Evolutionary conservation across 1,140 invertebrate species (phyloP).

Genomic region (Drosophila funebris): DNA sequence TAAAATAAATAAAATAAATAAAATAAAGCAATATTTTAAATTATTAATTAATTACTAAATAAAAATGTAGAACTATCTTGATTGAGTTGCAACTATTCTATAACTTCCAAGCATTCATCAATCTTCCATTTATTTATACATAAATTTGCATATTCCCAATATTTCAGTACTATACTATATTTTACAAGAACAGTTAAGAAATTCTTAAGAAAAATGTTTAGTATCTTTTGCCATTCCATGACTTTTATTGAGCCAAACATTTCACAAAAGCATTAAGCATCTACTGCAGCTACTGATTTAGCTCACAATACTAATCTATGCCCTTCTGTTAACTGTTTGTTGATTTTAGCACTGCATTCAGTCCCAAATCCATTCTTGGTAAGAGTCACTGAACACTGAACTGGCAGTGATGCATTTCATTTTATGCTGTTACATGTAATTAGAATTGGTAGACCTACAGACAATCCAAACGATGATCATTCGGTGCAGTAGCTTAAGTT

Average conservation of each 20-base stretch:
- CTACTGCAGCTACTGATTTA: neutral
- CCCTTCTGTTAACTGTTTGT: conserved; percentile 57
- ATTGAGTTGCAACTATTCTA: no score
- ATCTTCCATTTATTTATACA: no score
- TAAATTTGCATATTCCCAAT: no score
- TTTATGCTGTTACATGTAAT: conserved; percentile 46
- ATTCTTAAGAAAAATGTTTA: no score
- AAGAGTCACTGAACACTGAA: conserved; percentile 1
- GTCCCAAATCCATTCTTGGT: conserved; percentile 46
- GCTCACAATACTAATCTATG: neutral
- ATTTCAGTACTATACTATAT: no score
- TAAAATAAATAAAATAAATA: no score
- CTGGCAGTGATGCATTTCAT: conserved; percentile 22
- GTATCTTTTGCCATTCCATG: no score
- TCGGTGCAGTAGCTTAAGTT: conserved; percentile 30
- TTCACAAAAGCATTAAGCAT: neutral
- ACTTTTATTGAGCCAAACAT: neutral
- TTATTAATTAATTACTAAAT: no score
- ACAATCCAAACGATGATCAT: conserved; percentile 44
- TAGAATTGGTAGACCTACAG: conserved; percentile 48
- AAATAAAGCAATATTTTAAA: no score
- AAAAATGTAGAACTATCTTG: no score
- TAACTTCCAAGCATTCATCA: no score
- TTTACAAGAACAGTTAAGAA: no score
- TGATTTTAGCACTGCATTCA: conserved; percentile 56